These are phyloP conservation scores for Cephalotes varians DNA, from an alignment of 2,888 invertebrate species.

Conservation along the genomic window DNA sequence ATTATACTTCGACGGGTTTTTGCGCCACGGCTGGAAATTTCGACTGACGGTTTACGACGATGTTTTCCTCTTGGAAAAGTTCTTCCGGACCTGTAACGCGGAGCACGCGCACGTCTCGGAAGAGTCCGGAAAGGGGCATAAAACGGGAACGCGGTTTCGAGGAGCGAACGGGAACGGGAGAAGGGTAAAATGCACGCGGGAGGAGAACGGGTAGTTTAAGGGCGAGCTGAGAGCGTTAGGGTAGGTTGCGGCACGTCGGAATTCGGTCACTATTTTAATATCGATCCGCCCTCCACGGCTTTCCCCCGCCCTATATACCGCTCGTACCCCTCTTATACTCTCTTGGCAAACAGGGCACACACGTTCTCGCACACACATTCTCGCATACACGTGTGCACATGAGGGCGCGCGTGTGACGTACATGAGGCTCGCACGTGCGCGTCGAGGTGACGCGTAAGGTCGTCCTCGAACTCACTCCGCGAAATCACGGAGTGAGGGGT, in stretches of 20 bases:
- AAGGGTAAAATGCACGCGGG: constrained; percentile 31
- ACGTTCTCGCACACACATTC: not conserved
- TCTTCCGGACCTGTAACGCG: constrained; percentile 58
- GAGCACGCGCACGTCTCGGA: constrained; percentile 53
- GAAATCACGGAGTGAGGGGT: constrained; percentile 44
- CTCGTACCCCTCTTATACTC: constrained; percentile 26
- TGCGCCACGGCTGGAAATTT: constrained; percentile 59
- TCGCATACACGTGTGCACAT: constrained; percentile 18
- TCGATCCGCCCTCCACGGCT: constrained; percentile 81
- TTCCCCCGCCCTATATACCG: constrained; percentile 52
- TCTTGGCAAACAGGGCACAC: constrained; percentile 47
- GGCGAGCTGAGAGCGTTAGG: constrained; percentile 79
- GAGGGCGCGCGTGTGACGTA: not conserved
- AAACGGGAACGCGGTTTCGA: constrained; percentile 58
- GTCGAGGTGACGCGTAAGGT: constrained; percentile 42
- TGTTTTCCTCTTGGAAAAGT: constrained; percentile 71
- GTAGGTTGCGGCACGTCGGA: constrained; percentile 84
- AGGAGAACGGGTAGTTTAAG: constrained; percentile 71
- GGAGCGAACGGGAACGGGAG: not conserved
- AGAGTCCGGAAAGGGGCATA: constrained; percentile 45
- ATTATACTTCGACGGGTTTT: constrained; percentile 24
- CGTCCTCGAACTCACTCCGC: constrained; percentile 45
- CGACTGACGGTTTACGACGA: constrained; percentile 68
- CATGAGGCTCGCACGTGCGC: constrained; percentile 31
- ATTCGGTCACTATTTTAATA: constrained; percentile 86